Percentiles rank a stretch among this genome's conserved stretches.
phyloP scores from a whole-genome alignment of 2,113 vertebrate species.

The Clarias batrachus region DNA sequence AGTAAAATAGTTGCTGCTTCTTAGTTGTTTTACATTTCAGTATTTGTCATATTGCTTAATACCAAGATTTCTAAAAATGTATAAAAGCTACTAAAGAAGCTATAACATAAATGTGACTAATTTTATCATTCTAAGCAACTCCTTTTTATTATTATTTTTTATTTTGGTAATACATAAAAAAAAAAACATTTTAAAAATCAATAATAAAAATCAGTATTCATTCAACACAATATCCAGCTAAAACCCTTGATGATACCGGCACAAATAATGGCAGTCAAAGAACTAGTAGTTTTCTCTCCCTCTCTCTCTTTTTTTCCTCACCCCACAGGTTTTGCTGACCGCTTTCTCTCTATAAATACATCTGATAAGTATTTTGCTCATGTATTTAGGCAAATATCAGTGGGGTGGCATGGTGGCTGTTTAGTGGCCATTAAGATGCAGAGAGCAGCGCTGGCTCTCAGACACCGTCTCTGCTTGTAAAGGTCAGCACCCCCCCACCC shows the following conservation, averaged over 20 bases:
- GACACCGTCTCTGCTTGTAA: conserved; percentile 74
- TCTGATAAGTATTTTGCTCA: conserved; percentile 65
- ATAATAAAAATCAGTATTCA: not conserved
- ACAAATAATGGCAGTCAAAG: not conserved
- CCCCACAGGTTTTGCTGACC: conserved; percentile 56
- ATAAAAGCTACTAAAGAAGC: not conserved
- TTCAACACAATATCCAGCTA: not conserved
- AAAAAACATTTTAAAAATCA: not conserved
- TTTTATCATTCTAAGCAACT: not conserved
- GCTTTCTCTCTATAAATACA: conserved; percentile 66
- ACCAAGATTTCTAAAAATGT: not conserved
- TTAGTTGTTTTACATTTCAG: not conserved
- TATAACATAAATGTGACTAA: not conserved
- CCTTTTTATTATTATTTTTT: not conserved
- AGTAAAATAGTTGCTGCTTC: not conserved
- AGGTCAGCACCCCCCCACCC: conserved; percentile 72
- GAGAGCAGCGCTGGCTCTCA: conserved; percentile 67
- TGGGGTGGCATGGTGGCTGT: conserved; percentile 68
- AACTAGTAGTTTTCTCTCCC: not conserved
- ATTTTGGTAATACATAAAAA: not conserved
- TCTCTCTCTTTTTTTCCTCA: conserved; percentile 8
- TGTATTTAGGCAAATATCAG: conserved; percentile 80
- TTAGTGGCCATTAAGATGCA: conserved; percentile 79
- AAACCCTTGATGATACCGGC: not conserved
- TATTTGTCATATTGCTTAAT: not conserved